Conservation (phyloP, 2,113 vertebrate genomes). For the Halcyon senegalensis region DNA sequence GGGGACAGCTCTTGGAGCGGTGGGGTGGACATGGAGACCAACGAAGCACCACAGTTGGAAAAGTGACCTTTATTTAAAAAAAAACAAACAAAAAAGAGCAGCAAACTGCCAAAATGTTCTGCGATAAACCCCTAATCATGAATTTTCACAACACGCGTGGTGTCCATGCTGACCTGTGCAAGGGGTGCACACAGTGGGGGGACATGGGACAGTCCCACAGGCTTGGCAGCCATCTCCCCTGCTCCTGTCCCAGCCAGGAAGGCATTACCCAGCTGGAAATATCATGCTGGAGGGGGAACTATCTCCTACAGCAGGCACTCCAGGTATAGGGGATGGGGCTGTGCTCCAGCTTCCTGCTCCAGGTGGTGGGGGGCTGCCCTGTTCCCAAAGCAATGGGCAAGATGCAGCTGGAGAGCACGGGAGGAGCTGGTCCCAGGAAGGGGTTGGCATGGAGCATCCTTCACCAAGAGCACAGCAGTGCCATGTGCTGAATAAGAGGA, state of each 20-base stretch:
- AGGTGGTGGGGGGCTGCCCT: background rate
- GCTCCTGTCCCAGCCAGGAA: background rate
- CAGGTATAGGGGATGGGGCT: background rate
- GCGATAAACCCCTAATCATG: background rate
- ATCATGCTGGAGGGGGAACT: fast-evolving
- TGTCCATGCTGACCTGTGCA: background rate
- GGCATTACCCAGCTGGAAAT: background rate
- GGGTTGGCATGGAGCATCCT: background rate
- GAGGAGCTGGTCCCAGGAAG: background rate
- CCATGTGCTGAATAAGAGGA: background rate
- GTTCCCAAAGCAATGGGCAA: background rate
- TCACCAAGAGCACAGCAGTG: fast-evolving
- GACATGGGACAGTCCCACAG: background rate
- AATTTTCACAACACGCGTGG: background rate
- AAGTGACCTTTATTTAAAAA: slow-evolving; percentile 62
- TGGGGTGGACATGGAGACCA: background rate
- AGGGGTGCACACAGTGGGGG: background rate
- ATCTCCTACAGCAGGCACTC: fast-evolving
- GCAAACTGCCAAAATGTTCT: background rate
- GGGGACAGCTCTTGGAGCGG: background rate
- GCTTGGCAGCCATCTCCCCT: background rate
- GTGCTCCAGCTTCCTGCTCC: background rate
- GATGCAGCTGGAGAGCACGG: background rate
- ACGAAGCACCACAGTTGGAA: background rate
- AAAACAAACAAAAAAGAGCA: background rate